Evolutionary conservation across 2,888 invertebrate genomes (phyloP).

Genomic region (Perdita meconis): DNA sequence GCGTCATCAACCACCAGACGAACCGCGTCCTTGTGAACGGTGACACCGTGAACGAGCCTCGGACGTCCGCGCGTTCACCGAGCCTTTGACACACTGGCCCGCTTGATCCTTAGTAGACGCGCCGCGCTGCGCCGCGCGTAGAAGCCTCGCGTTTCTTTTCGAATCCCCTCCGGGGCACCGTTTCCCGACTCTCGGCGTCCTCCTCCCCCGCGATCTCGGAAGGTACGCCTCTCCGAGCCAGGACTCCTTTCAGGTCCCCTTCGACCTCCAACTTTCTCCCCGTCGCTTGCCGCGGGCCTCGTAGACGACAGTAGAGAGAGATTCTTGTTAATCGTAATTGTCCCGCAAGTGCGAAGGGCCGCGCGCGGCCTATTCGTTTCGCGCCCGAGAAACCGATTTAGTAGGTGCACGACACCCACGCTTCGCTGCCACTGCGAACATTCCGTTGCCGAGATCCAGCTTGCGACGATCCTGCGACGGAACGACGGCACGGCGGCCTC

Average conservation of each 20-base stretch:
- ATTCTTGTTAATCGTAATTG: background rate
- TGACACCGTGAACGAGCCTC: slow-evolving; percentile 55
- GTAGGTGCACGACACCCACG: background rate
- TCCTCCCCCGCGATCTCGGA: background rate
- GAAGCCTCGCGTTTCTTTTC: slow-evolving; percentile 51
- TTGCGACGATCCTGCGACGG: slow-evolving; percentile 19
- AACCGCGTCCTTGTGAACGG: slow-evolving; percentile 60
- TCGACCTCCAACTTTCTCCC: background rate
- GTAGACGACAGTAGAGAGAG: slow-evolving; percentile 18
- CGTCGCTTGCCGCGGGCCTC: background rate
- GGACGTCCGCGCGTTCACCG: slow-evolving; percentile 51
- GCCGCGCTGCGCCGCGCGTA: slow-evolving; percentile 49
- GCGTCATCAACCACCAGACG: slow-evolving; percentile 57
- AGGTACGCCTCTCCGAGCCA: slow-evolving; percentile 7
- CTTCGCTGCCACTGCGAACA: slow-evolving; percentile 1
- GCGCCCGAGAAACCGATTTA: slow-evolving; percentile 20
- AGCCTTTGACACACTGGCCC: slow-evolving; percentile 74
- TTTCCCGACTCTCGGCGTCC: slow-evolving; percentile 12
- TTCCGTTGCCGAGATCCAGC: slow-evolving; percentile 22
- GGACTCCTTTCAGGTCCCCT: background rate
- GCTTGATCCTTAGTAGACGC: slow-evolving; percentile 58
- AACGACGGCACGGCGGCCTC: slow-evolving; percentile 33
- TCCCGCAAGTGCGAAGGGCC: slow-evolving; percentile 7
- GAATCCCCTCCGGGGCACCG: slow-evolving; percentile 19
- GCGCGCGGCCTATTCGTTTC: background rate